phyloP scores from a whole-genome alignment of 2,888 invertebrate genomes.

The Dorcus hopei region DNA sequence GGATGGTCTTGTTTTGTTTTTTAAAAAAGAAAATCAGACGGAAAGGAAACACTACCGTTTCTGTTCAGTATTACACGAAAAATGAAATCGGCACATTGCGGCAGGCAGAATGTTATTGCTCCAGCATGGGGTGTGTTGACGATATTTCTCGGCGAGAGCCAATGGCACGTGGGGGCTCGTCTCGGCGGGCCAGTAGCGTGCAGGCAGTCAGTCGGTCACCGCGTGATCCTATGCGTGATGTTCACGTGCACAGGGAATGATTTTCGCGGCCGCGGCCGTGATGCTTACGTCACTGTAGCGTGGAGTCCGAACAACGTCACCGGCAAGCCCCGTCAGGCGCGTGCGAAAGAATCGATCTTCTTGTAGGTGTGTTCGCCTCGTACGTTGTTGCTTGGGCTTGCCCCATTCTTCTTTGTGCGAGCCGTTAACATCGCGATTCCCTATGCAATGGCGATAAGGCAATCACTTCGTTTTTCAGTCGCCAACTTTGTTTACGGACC shows the following conservation, averaged over 20 bases:
- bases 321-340: constrained; percentile 33
- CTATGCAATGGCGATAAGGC: background rate
- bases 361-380: constrained; percentile 32
- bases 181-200: constrained; percentile 59
- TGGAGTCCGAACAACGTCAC: constrained; percentile 44
- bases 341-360: constrained; percentile 13
- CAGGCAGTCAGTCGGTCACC: constrained; percentile 66
- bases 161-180: constrained; percentile 52
- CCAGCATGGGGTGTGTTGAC: constrained; percentile 51
- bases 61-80: constrained; percentile 6
- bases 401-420: background rate
- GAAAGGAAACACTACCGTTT: constrained; percentile 3
- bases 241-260: constrained; percentile 84
- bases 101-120: constrained; percentile 41
- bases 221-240: constrained; percentile 75
- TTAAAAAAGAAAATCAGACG: constrained; percentile 1
- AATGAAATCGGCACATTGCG: constrained; percentile 37
- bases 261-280: constrained; percentile 61
- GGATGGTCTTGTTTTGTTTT: background rate
- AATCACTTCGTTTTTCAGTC: too few species aligned
- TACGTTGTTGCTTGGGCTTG: constrained; percentile 6
- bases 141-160: constrained; percentile 44
- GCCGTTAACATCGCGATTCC: background rate
- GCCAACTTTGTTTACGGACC: too few species aligned
- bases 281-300: constrained; percentile 58